phyloP scores from a whole-genome alignment of 2,797 vertebrate species.

The Varecia variegata region DNA sequence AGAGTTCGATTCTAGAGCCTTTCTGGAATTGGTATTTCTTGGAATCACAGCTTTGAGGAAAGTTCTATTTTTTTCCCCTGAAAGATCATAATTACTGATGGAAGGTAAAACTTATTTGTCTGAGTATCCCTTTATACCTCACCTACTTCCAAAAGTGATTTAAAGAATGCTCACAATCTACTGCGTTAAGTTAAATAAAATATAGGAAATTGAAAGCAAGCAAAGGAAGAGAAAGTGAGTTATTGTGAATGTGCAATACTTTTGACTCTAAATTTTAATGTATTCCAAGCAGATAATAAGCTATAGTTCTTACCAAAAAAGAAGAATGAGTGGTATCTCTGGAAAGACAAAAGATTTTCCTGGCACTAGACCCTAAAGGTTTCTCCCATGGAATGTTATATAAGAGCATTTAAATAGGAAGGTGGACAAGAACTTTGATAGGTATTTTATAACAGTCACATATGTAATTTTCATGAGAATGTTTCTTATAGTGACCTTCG shows the following conservation, averaged over 20 bases:
- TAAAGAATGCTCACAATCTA: not conserved
- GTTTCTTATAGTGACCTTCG: conserved; percentile 12
- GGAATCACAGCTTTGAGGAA: not conserved
- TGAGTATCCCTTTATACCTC: not conserved
- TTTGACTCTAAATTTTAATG: not conserved
- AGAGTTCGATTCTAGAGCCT: conserved; percentile 3
- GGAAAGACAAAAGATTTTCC: not conserved
- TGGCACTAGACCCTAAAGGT: not conserved
- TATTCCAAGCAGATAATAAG: not conserved
- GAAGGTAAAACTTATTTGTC: conserved; percentile 6
- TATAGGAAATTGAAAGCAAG: not conserved
- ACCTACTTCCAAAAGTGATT: conserved; percentile 19
- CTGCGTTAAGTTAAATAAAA: not conserved
- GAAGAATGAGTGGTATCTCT: not conserved
- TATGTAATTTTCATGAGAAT: conserved; percentile 2
- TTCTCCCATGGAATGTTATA: not conserved
- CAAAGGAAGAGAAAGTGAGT: not conserved
- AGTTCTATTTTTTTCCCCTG: not conserved
- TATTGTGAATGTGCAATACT: not conserved
- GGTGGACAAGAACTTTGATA: not conserved
- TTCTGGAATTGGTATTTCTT: not conserved
- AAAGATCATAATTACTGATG: not conserved
- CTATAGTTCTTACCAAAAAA: not conserved
- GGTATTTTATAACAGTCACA: conserved; percentile 23
- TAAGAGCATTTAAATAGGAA: conserved; percentile 11